Base-by-base conservation (phyloP, 1,140 invertebrate genomes). In the Leptonema lineaticorne region DNA sequence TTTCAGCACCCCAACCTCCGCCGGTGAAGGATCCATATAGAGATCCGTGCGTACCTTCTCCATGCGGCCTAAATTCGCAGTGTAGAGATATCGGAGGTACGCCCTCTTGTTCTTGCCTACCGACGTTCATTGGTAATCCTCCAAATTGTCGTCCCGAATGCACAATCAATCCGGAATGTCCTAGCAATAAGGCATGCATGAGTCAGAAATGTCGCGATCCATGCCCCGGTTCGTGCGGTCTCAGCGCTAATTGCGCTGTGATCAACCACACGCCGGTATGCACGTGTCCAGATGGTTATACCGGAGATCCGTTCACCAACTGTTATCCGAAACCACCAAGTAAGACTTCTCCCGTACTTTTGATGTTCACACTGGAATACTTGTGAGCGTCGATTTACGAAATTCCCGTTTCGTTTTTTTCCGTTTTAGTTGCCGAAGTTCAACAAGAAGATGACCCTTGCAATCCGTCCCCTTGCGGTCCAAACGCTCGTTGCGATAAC, bases 111-210 rank as follows among this genome's bases (percentile, higher is more conserved):
- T 85, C 85, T 7, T 92, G 90, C 76, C 74, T 85, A 29, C 73
- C 77, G 9, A 84, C 81, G 63, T 90, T 85, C 69, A 85, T 88
- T 41, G 90, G 90, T 41, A 85, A 85, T 72, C 89, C 90, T 33
- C 88, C 88, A 24, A 86, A 86, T 71, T 90, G 89, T 74, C 80
- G 87, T 74, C 88, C 89, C 6, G 88, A 90, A 79, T 90, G 86
- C 77, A 84, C 79, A 41, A 87, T 86, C 50, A 89, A 88, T 75
- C 76, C 85, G 1, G 87, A 89, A 74, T 89, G 88, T 75, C 67
- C 84, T 2, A 86, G 85, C 75, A 82, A 86, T 70, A 76, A 76
- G 58, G 88, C 87, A 41, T 89, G 88, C 74, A 85, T 88, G 48
- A 82, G 85, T 63, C 83, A 87, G 53, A 89, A 86, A 78, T 92